Conservation (phyloP, 2,113 vertebrate species). For the Australoheros scitulus region DNA sequence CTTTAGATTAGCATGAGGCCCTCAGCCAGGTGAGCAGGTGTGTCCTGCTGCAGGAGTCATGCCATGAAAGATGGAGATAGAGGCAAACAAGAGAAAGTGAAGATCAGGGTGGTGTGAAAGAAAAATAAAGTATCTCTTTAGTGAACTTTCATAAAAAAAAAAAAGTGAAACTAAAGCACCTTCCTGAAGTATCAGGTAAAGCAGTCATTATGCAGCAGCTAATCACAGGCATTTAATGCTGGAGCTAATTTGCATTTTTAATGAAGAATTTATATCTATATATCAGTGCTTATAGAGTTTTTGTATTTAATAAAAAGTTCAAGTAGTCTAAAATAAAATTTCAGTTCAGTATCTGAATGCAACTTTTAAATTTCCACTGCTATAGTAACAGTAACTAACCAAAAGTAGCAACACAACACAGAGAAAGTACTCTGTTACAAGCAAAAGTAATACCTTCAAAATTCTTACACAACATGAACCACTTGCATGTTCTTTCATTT, state of each 20-base stretch:
- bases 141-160: background rate
- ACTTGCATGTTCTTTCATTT: background rate
- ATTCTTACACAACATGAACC: background rate
- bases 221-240: background rate
- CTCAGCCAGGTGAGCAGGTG: constrained; percentile 71
- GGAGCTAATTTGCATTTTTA: background rate
- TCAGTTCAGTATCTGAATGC: background rate
- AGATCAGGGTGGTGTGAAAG: background rate
- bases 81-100: constrained; percentile 44
- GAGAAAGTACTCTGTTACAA: background rate
- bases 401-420: background rate
- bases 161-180: background rate
- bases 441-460: background rate
- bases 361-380: background rate
- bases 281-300: no score
- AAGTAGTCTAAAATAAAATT: background rate
- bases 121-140: background rate
- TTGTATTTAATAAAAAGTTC: no score
- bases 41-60: constrained; percentile 44
- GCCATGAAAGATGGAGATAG: constrained; percentile 36
- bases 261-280: no score
- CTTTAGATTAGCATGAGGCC: constrained; percentile 75
- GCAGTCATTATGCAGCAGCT: background rate
- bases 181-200: background rate
- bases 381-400: background rate